Conservation (phyloP, 2,888 invertebrate genomes). For the Reticulitermes lucifugus region DNA sequence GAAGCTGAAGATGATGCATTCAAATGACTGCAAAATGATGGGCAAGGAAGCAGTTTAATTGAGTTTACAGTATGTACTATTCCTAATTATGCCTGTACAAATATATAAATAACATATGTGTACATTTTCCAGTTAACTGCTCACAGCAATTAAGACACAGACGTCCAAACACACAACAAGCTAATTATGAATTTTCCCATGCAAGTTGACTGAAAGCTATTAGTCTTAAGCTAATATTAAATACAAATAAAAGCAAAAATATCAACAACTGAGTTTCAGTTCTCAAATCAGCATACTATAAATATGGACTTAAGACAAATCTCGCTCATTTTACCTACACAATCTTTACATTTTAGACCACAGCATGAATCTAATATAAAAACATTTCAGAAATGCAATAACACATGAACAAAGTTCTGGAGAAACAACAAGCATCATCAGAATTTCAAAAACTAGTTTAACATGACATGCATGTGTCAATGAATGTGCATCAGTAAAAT, state of each 20-base stretch:
- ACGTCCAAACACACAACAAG: too few species aligned
- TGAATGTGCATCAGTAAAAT: background rate
- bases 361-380: background rate
- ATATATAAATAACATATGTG: too few species aligned
- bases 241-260: background rate
- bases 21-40: too few species aligned
- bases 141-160: too few species aligned
- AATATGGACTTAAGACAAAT: background rate
- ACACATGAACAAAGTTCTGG: background rate
- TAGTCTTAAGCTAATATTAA: background rate
- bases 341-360: background rate
- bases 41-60: too few species aligned
- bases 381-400: background rate
- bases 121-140: too few species aligned
- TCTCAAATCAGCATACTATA: background rate
- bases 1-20: too few species aligned
- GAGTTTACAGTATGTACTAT: too few species aligned
- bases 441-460: background rate
- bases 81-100: too few species aligned
- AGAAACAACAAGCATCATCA: background rate
- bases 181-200: too few species aligned
- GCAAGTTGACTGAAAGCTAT: background rate
- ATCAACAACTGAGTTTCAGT: background rate
- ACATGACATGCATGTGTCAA: constrained; percentile 14
- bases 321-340: background rate